These are phyloP conservation scores for Misgurnus mizolepis DNA, from an alignment of 2,113 vertebrate species.

Conservation along the genomic window DNA sequence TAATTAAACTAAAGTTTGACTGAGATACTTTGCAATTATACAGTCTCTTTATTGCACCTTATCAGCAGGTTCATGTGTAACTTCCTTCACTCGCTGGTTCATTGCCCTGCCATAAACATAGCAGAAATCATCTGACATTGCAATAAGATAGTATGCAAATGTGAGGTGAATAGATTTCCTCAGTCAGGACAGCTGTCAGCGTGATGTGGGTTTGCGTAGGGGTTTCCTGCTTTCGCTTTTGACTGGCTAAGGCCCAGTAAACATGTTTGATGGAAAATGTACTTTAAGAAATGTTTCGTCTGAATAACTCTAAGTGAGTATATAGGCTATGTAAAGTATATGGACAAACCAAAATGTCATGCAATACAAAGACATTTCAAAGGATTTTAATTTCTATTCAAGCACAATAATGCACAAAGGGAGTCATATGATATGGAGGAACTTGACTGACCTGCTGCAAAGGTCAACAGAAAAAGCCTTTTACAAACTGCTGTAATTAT, in stretches of 20 bases:
- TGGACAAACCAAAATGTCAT: no score
- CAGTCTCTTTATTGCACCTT: conserved; percentile 9
- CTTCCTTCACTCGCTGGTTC: conserved; percentile 1
- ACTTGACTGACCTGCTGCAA: no score
- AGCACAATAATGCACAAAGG: no score
- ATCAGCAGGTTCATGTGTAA: conserved; percentile 1
- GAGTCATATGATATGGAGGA: no score
- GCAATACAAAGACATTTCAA: no score
- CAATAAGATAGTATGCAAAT: conserved; percentile 25
- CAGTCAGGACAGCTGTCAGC: conserved; percentile 4
- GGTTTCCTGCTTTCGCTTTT: conserved; percentile 37
- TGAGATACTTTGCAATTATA: conserved; percentile 2
- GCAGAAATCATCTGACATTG: not conserved
- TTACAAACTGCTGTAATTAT: no score
- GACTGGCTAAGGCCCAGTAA: not conserved
- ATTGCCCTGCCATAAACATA: conserved; percentile 1
- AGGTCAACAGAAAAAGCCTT: no score
- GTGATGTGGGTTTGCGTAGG: conserved; percentile 29
- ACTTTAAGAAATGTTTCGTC: not conserved
- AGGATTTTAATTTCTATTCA: no score
- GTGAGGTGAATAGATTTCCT: conserved; percentile 26
- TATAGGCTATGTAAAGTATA: not conserved
- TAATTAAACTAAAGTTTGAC: conserved; percentile 25
- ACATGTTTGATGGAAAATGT: conserved; percentile 8
- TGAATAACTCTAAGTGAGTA: no score